Evolutionary conservation across 2,113 vertebrate genomes (phyloP).

Genomic region (Solea solea): DNA sequence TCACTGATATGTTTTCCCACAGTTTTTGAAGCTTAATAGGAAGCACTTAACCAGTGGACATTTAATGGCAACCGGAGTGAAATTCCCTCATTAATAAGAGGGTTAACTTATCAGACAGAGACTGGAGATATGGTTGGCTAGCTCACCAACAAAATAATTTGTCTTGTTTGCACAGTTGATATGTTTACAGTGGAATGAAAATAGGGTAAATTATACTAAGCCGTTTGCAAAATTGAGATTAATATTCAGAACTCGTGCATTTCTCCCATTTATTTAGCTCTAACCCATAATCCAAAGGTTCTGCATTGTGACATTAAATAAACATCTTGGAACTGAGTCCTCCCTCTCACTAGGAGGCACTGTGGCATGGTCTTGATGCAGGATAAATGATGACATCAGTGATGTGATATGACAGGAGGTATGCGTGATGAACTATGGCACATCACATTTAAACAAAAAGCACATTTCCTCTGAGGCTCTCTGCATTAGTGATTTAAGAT

Average conservation of each 20-base stretch:
- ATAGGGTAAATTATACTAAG: conserved; percentile 15
- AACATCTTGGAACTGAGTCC: conserved; percentile 12
- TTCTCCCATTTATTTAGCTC: not conserved
- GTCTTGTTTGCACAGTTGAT: conserved; percentile 64
- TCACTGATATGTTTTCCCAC: conserved; percentile 57
- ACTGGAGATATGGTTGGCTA: conserved; percentile 45
- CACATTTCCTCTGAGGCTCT: conserved; percentile 15
- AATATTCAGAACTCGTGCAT: not conserved
- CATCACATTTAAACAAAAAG: conserved; percentile 34
- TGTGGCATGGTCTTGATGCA: conserved; percentile 21
- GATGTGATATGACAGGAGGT: conserved; percentile 46
- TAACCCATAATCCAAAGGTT: not conserved
- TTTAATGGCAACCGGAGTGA: conserved; percentile 44
- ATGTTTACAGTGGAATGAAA: conserved; percentile 61
- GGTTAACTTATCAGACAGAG: conserved; percentile 66
- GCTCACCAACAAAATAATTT: conserved; percentile 50
- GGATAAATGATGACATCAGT: conserved; percentile 38
- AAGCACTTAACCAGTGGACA: conserved; percentile 37
- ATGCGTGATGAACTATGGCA: conserved; percentile 48
- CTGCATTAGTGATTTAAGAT: conserved; percentile 12
- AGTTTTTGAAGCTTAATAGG: conserved; percentile 34
- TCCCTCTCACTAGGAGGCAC: conserved; percentile 66
- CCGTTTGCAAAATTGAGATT: conserved; percentile 18
- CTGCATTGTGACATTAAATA: conserved; percentile 12
- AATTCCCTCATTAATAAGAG: conserved; percentile 60